Base-by-base conservation (phyloP, 2,888 invertebrate genomes). In the Xanthorhoe spadicearia region DNA sequence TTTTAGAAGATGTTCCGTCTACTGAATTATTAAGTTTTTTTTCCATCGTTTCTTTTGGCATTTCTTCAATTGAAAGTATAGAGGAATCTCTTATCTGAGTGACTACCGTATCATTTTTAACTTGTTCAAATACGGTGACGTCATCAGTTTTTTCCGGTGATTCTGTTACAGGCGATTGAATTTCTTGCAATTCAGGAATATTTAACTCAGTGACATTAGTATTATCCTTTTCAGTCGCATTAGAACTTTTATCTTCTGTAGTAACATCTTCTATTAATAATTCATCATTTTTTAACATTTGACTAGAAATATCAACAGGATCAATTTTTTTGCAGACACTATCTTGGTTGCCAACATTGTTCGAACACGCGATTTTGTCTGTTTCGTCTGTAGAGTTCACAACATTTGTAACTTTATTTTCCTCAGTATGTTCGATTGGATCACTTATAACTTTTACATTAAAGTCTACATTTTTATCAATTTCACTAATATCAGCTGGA, bases 241-340 rank as follows among this genome's bases (percentile, higher is more conserved):
- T n/a, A 5, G 3, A 19, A 23, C 23, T 52, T 6, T 19, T 35
- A 10, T 8, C 13, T 0, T 48, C 38, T 8, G 10, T n/a, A 15
- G 48, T 15, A 49, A 18, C 23, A 32, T 50, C 43, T 32, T 32
- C 38, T 17, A 51, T 17, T 6, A 32, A n/a, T 1, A 54, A 46
- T 13, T 54, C 38, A 54, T 54, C 48, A 35, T 54, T 5, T 46
- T 58, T 43, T 17, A 18, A 13, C n/a, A 43, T 3, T 43, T 43
- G 38, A 13, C 13, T 13, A 13, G 38, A 43, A 10, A 51, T 48
- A 28, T 10, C 28, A 13, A 50, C 50, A 28, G 43, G 13, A 59
- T 28, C 38, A 15, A 53, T 15, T 49, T 52, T 32, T 43, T 9
- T 49, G 17, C 8, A 17, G 38, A 10, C 35, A 19, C 0, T 18